Evolutionary conservation across 2,113 vertebrate species (phyloP).

Genomic region (Gasterosteus nipponicus): DNA sequence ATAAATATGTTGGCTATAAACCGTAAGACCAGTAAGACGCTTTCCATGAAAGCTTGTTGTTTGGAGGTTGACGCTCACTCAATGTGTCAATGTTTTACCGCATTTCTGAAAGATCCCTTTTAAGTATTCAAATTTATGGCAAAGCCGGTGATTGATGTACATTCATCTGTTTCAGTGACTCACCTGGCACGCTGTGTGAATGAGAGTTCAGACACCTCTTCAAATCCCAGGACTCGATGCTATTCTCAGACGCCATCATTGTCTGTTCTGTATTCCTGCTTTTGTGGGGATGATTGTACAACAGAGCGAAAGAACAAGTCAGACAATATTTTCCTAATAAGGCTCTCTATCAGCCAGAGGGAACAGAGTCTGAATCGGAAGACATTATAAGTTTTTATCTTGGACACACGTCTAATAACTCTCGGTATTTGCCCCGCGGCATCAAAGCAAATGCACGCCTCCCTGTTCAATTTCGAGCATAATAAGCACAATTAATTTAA

Average conservation of each 20-base stretch:
- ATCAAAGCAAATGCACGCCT: conserved; percentile 58
- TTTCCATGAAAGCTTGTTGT: neutral
- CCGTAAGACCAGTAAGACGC: neutral
- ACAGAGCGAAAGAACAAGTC: conserved; percentile 48
- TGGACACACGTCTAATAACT: conserved; percentile 67
- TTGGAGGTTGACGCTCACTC: neutral
- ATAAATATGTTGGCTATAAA: neutral
- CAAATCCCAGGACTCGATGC: conserved; percentile 15
- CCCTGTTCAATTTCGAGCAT: conserved; percentile 72
- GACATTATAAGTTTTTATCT: conserved; percentile 65
- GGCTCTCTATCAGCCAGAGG: conserved; percentile 66
- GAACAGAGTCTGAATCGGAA: conserved; percentile 53
- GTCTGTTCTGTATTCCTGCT: conserved; percentile 31
- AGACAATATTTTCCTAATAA: conserved; percentile 69
- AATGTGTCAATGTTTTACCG: neutral
- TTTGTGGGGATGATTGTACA: conserved; percentile 48
- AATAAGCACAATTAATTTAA: conserved; percentile 69
- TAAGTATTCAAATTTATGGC: neutral
- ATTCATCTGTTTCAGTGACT: neutral
- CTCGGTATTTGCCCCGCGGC: conserved; percentile 59
- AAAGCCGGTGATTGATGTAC: neutral
- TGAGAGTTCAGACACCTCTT: conserved; percentile 11
- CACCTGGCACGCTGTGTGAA: neutral
- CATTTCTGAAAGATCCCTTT: neutral
- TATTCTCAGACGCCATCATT: conserved; percentile 24